These are phyloP conservation scores for Neolamprologus fasciatus DNA, from an alignment of 2,113 vertebrate genomes.

Conservation along the genomic window DNA sequence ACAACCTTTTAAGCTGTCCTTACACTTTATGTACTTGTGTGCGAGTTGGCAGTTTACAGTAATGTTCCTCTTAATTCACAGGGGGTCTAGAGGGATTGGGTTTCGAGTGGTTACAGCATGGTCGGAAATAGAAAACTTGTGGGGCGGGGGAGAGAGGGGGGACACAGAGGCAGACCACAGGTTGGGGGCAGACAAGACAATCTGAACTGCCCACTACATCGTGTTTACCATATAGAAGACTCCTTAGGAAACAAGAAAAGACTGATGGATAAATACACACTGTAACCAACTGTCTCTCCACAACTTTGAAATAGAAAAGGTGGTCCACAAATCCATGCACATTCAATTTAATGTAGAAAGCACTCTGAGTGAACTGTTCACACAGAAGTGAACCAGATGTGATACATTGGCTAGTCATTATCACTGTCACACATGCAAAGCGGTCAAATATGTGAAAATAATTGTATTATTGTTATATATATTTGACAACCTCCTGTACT, in stretches of 20 bases:
- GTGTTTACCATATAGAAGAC: neutral
- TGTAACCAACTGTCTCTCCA: neutral
- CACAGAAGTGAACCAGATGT: neutral
- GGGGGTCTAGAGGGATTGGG: neutral
- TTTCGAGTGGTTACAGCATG: conserved; percentile 17
- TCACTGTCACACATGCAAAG: neutral
- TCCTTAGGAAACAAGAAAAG: neutral
- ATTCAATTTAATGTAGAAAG: neutral
- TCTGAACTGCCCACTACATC: neutral
- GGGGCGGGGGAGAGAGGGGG: neutral
- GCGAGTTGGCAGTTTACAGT: conserved; percentile 25
- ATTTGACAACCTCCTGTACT: neutral
- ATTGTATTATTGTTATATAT: neutral
- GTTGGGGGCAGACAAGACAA: neutral
- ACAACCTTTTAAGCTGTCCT: neutral
- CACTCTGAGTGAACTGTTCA: neutral
- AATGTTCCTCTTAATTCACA: conserved; percentile 1
- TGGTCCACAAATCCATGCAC: neutral
- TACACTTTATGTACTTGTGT: neutral
- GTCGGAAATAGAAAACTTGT: conserved; percentile 38
- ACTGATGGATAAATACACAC: neutral
- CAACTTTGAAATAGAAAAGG: neutral
- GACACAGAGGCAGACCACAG: neutral
- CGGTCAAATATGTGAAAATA: neutral
- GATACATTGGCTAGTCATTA: neutral